Evolutionary conservation across 2,888 invertebrate species (phyloP).

Genomic region (Yponomeuta plumbellus): DNA sequence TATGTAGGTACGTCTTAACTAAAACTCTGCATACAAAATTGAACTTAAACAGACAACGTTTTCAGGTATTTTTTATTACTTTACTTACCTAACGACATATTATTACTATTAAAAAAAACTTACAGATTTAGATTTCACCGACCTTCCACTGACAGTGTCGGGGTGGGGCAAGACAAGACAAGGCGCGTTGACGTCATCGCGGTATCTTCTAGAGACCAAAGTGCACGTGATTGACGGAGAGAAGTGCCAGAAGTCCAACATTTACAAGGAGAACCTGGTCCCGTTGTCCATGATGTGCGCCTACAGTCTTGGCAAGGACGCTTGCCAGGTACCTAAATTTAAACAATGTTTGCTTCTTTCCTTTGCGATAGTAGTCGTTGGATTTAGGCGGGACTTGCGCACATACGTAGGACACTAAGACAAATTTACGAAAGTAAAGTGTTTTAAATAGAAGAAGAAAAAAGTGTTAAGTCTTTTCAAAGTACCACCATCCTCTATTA

Average conservation of each 20-base stretch:
- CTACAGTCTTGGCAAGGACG: constrained; percentile 74
- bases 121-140: constrained; percentile 53
- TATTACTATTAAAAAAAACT: constrained; percentile 12
- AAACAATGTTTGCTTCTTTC: not conserved
- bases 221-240: constrained; percentile 54
- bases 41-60: too few species aligned
- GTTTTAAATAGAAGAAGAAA: too few species aligned
- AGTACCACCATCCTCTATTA: too few species aligned
- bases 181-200: constrained; percentile 56
- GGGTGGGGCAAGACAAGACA: constrained; percentile 70
- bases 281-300: constrained; percentile 77
- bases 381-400: too few species aligned
- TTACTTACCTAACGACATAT: too few species aligned
- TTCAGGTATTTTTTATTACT: too few species aligned
- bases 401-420: too few species aligned
- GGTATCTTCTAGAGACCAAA: constrained; percentile 67
- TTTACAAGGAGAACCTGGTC: constrained; percentile 60
- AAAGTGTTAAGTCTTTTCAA: too few species aligned
- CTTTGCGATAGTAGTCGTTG: too few species aligned
- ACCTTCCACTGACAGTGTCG: constrained; percentile 53
- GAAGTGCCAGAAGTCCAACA: constrained; percentile 49
- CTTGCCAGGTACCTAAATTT: constrained; percentile 73
- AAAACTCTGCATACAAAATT: too few species aligned
- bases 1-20: too few species aligned
- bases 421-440: too few species aligned